Evolutionary conservation across 2,797 vertebrate genomes (phyloP).

Genomic region (Toxotes lorentzi): DNA sequence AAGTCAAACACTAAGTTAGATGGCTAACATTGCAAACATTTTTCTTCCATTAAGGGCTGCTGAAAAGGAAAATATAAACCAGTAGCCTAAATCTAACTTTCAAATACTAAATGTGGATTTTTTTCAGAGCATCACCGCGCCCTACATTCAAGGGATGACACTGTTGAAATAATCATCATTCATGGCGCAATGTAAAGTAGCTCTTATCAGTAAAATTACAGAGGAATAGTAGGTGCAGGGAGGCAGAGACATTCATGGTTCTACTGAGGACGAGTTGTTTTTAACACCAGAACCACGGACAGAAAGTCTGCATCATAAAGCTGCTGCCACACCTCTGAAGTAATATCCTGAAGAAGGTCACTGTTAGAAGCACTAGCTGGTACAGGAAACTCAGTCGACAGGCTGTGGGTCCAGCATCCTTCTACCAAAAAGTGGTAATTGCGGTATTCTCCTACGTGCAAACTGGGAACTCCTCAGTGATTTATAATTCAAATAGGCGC

Average conservation of each 20-base stretch:
- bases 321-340: constrained; percentile 45
- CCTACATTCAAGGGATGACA: constrained; percentile 61
- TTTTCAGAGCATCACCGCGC: constrained; percentile 25
- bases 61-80: constrained; percentile 16
- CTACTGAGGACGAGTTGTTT: constrained; percentile 23
- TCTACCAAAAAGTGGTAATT: not conserved
- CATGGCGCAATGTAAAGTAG: constrained; percentile 29
- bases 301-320: constrained; percentile 35
- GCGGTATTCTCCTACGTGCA: constrained; percentile 61
- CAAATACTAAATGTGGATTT: constrained; percentile 22
- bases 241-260: constrained; percentile 52
- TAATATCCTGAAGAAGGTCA: constrained; percentile 23
- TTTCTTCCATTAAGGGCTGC: constrained; percentile 16
- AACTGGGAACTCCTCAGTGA: constrained; percentile 47
- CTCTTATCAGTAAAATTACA: constrained; percentile 33
- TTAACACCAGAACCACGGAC: constrained; percentile 25
- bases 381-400: constrained; percentile 15
- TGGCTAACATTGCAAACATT: not conserved
- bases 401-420: not conserved
- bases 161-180: constrained; percentile 46
- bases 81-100: constrained; percentile 7
- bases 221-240: constrained; percentile 33
- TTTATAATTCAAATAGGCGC: constrained; percentile 9
- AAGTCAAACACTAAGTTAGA: constrained; percentile 1
- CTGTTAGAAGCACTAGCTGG: constrained; percentile 23